A percentile compares a stretch with the other conserved stretches of the same genome.
Conservation (phyloP, 2,888 invertebrate species). For the Nephrotoma flavescens region DNA sequence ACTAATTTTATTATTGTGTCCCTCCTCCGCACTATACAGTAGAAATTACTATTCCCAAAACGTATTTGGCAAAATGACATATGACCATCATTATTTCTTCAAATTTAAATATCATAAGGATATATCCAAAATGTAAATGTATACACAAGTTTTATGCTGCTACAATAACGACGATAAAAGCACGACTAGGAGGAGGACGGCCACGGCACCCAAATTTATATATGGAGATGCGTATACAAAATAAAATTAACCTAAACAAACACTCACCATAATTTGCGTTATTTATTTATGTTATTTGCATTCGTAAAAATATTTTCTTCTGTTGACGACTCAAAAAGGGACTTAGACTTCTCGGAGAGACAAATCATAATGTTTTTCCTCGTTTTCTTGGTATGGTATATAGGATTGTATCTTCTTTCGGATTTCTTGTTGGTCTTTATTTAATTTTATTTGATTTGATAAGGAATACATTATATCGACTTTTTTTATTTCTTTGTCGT, state of each 20-base stretch:
- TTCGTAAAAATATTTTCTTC: not conserved
- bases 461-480: not conserved
- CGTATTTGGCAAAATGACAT: not conserved
- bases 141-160: not conserved
- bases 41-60: not conserved
- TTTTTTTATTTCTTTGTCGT: not conserved
- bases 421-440: not conserved
- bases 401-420: not conserved
- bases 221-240: not conserved
- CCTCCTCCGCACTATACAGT: not conserved
- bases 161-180: not conserved
- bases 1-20: not conserved
- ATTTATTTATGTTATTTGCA: not conserved
- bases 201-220: too few species aligned
- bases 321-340: not conserved
- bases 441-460: not conserved
- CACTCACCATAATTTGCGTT: not conserved
- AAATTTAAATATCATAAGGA: not conserved
- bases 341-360: not conserved
- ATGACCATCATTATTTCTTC: not conserved
- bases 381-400: not conserved
- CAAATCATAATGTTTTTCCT: not conserved
- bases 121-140: not conserved
- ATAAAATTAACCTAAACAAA: not conserved
- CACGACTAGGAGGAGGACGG: too few species aligned